Percentiles rank a stretch among this genome's conserved stretches.
These are phyloP conservation scores for Scomber colias DNA, from an alignment of 2,113 vertebrate species.

Conservation along the genomic window DNA sequence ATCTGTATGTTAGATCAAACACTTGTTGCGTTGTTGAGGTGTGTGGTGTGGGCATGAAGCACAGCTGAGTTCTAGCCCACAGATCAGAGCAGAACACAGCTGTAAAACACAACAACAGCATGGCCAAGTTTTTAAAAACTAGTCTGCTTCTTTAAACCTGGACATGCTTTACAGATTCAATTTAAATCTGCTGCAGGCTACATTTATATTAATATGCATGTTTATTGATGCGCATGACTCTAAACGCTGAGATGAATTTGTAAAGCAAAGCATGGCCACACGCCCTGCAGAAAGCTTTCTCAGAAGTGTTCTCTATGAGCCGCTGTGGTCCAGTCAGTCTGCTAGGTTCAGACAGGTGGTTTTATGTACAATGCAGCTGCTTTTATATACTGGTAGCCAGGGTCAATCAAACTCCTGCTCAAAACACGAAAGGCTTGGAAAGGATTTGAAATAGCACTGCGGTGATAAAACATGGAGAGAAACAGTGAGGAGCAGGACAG, in stretches of 20 bases:
- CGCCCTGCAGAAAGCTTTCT: background rate
- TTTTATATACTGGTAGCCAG: background rate
- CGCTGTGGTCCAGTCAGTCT: background rate
- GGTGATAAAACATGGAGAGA: background rate
- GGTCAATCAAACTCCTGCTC: conserved; percentile 16
- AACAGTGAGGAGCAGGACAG: background rate
- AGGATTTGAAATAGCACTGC: background rate
- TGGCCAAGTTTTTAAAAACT: background rate
- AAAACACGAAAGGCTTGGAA: conserved; percentile 1
- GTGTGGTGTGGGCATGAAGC: too few relatives aligned
- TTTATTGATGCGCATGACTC: background rate
- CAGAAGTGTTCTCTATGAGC: background rate
- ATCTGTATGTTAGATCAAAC: too few relatives aligned
- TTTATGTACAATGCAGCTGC: background rate
- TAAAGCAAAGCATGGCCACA: background rate
- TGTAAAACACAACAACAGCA: too few relatives aligned
- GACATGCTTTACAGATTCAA: background rate
- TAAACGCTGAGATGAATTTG: background rate
- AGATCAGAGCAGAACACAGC: background rate
- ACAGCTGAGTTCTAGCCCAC: background rate
- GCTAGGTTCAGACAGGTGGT: conserved; percentile 1
- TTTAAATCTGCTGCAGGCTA: background rate
- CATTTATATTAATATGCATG: conserved; percentile 18
- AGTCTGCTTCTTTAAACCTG: conserved; percentile 10
- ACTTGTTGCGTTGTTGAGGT: too few relatives aligned